Conservation (phyloP, 2,797 vertebrate species). For the Enteromius mattozi region DNA sequence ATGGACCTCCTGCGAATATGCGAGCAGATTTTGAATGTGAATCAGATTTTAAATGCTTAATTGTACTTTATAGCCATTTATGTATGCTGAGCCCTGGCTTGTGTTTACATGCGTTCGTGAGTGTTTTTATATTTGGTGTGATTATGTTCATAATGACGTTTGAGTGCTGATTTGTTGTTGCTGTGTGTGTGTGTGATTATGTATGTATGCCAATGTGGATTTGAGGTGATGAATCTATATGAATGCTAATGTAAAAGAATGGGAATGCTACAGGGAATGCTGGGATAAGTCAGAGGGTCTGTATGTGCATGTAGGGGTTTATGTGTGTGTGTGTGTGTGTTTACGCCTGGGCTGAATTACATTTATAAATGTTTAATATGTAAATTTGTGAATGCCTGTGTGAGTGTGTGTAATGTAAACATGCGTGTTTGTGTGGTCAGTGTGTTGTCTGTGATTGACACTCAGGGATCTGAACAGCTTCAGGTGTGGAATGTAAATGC, state of each 20-base stretch:
- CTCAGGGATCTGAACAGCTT: slow-evolving; percentile 70
- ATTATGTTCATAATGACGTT: slow-evolving; percentile 65
- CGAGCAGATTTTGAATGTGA: slow-evolving; percentile 21
- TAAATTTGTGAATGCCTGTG: slow-evolving; percentile 37
- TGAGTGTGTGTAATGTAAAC: slow-evolving; percentile 64
- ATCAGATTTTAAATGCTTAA: slow-evolving; percentile 39
- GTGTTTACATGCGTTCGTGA: slow-evolving; percentile 53
- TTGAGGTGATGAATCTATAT: slow-evolving; percentile 63
- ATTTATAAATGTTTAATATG: slow-evolving; percentile 48
- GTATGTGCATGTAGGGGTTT: not conserved
- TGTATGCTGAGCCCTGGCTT: slow-evolving; percentile 5
- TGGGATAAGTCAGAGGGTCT: not conserved
- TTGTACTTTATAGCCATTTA: slow-evolving; percentile 57
- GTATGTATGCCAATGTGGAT: slow-evolving; percentile 71
- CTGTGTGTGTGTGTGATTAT: slow-evolving; percentile 66
- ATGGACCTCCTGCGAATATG: slow-evolving; percentile 17
- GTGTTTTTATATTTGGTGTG: slow-evolving; percentile 62
- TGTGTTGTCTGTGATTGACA: slow-evolving; percentile 63
- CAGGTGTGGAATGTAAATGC: slow-evolving; percentile 75
- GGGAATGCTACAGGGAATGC: slow-evolving; percentile 4
- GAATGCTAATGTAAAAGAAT: slow-evolving; percentile 34
- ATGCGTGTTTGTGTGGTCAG: slow-evolving; percentile 64
- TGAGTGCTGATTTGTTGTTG: slow-evolving; percentile 67
- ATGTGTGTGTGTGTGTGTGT: slow-evolving; percentile 10
- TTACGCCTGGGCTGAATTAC: not conserved